Base-by-base conservation (phyloP, 2,797 vertebrate genomes). In the Trematomus bernacchii region DNA sequence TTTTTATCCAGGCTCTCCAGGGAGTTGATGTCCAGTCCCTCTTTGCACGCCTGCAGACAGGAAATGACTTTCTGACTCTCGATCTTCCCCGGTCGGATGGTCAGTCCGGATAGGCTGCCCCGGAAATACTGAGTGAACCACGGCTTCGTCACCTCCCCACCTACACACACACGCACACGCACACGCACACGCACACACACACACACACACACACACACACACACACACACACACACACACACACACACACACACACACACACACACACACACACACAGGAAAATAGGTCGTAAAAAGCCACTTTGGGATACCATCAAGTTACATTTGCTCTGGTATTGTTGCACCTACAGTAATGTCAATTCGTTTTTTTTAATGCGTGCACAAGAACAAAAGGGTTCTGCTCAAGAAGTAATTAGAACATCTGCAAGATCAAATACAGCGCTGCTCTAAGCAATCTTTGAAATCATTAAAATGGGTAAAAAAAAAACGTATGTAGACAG, bases 41-140 rank as follows among this genome's bases (percentile, higher is more conserved):
- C 98, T 88, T 98, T 99, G 94, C 98, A 99, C 87, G 98, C 97
- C 84, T 99, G 98, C 88, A 99, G 95, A 89, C 98, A 99, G 92
- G 98, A 98, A 91, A 99, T 97, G 77, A 99, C 97, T 91, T 97
- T 98, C 91, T 97, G 97, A 82, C 96, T 99, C 90, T 99, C 97
- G 52, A 97, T 98, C 93, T 96, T 98, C 21, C 98, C 98, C 0
- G 97, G 96, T 33, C 96, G 95, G 65, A 99, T 96, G 12, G 97
- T 98, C 66, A 99, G 96, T 51, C 98, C 97, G n/a, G 98, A 98
- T 75, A 99, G 94, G 87, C 97, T 99, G 69, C 98, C 98, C 0
- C 97, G 96, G 89, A 99, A 99, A 88, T 97, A 99, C 73, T 99
- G 98, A 43, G 97, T 96, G 90, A 99, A 99, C 54, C 96, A 93